Conservation (phyloP, 2,797 vertebrate genomes). For the Threskiornis aethiopicus region DNA sequence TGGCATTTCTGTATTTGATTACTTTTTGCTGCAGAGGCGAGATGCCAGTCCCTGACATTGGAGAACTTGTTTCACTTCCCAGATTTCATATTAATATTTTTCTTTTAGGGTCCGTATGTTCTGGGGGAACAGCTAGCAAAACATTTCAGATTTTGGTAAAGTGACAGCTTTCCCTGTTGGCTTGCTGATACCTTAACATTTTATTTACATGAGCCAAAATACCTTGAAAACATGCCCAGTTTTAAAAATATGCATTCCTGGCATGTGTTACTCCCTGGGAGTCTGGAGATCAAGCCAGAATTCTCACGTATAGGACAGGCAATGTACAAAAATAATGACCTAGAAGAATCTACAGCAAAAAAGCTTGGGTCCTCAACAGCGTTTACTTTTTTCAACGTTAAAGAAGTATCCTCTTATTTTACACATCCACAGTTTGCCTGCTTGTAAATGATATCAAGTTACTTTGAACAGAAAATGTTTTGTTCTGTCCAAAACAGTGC, state of each 20-base stretch:
- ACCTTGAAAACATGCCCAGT: constrained; percentile 52
- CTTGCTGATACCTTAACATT: constrained; percentile 42
- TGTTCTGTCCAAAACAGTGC: neutral
- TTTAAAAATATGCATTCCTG: constrained; percentile 55
- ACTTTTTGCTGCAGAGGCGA: neutral
- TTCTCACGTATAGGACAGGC: neutral
- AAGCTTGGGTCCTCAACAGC: neutral
- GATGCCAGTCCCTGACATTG: neutral
- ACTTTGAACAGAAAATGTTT: neutral
- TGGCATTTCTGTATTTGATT: neutral
- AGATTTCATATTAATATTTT: neutral
- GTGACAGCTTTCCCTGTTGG: constrained; percentile 29
- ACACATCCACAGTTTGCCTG: neutral
- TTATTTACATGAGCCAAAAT: constrained; percentile 21
- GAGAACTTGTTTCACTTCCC: neutral
- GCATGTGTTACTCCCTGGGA: constrained; percentile 46
- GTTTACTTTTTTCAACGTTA: neutral
- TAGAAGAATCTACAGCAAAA: neutral
- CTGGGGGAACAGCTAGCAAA: neutral
- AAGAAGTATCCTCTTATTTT: neutral
- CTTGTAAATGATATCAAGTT: neutral
- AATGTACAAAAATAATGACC: neutral
- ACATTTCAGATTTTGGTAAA: neutral
- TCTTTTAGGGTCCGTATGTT: neutral
- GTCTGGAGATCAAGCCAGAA: neutral